phyloP scores from a whole-genome alignment of 2,888 invertebrate species.

The Morpho deidamia region DNA sequence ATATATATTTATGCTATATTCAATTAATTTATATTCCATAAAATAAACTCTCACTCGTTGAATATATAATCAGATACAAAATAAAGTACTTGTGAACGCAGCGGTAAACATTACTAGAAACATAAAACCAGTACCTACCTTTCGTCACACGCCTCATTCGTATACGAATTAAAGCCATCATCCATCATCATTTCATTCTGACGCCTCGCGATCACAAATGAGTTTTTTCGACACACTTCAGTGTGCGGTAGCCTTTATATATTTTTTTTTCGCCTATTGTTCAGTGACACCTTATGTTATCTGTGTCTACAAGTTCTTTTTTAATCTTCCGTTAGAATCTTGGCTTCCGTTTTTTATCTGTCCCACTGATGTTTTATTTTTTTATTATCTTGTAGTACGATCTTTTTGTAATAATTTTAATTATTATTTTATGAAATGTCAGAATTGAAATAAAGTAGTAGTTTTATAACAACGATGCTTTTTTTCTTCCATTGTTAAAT shows the following conservation, averaged over 20 bases:
- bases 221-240: conserved; percentile 45
- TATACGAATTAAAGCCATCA: conserved; percentile 37
- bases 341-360: conserved; percentile 8
- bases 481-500: too few species aligned
- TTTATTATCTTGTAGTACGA: background rate
- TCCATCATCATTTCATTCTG: conserved; percentile 54
- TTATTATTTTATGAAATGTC: background rate
- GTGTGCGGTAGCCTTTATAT: conserved; percentile 35
- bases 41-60: too few species aligned
- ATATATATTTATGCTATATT: too few species aligned
- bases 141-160: conserved; percentile 41
- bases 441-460: too few species aligned
- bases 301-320: conserved; percentile 11
- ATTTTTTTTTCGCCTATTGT: conserved; percentile 26
- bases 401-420: background rate
- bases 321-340: conserved; percentile 8
- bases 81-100: conserved; percentile 1
- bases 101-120: conserved; percentile 24
- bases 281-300: conserved; percentile 23
- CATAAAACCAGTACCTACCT: conserved; percentile 19
- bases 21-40: too few species aligned
- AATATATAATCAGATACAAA: background rate
- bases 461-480: too few species aligned
- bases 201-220: conserved; percentile 46
- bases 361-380: background rate